phyloP scores from a whole-genome alignment of 2,797 vertebrate genomes.

The Remorina albescens region DNA sequence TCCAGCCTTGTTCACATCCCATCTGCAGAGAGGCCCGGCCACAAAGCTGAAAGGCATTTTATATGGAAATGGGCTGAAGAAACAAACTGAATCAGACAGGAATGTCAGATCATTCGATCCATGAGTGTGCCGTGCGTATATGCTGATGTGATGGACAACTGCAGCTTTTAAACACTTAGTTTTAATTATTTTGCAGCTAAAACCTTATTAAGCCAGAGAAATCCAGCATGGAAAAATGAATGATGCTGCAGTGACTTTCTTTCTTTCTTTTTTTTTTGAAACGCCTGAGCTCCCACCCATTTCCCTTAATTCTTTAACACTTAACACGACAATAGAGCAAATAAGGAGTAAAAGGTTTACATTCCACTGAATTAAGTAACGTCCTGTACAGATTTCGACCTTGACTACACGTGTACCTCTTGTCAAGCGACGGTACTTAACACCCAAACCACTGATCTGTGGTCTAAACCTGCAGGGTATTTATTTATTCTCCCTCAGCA shows the following conservation, averaged over 20 bases:
- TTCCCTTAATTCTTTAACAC: slow-evolving; percentile 81
- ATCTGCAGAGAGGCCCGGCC: slow-evolving; percentile 60
- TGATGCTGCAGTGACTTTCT: slow-evolving; percentile 12
- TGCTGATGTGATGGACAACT: slow-evolving; percentile 35
- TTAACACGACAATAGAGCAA: slow-evolving; percentile 43
- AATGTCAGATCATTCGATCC: slow-evolving; percentile 52
- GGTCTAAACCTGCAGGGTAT: slow-evolving; percentile 5
- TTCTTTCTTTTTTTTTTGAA: slow-evolving; percentile 17
- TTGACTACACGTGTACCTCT: slow-evolving; percentile 22
- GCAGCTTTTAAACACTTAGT: slow-evolving; percentile 15
- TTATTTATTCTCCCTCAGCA: slow-evolving; percentile 12
- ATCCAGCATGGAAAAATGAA: slow-evolving; percentile 4
- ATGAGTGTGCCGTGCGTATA: slow-evolving; percentile 22
- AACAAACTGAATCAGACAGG: slow-evolving; percentile 53
- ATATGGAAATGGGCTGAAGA: slow-evolving; percentile 63
- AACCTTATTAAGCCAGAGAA: slow-evolving; percentile 28
- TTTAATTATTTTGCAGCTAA: slow-evolving; percentile 34
- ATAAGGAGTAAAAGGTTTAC: slow-evolving; percentile 50
- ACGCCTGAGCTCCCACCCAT: slow-evolving; percentile 71
- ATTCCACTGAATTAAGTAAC: slow-evolving; percentile 70
- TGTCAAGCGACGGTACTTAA: slow-evolving; percentile 15
- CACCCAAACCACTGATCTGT: slow-evolving; percentile 18
- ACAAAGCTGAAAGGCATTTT: slow-evolving; percentile 63
- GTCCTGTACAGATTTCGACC: slow-evolving; percentile 59
- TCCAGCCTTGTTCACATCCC: slow-evolving; percentile 71